Base-by-base conservation (phyloP, 2,797 vertebrate genomes). In the Pipistrellus kuhlii region DNA sequence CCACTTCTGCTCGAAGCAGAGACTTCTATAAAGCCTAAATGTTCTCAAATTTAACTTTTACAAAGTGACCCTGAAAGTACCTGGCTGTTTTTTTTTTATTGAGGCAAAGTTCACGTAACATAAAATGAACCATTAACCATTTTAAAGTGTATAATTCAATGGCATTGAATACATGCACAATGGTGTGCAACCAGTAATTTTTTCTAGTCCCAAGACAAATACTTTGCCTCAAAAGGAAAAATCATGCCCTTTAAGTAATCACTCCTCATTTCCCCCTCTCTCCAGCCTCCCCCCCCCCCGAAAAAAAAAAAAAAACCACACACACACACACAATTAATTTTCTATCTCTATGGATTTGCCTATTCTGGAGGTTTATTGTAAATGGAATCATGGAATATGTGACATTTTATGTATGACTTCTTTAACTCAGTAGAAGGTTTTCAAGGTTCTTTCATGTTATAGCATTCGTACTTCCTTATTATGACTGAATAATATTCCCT, bases 401-500 rank as follows among this genome's bases (percentile, higher is more conserved):
- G 48, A 25, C 20, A 18, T 73, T 84, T 80, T 59, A 18, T 27
- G 15, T 59, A 8, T 77, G 25, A 11, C 6, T 91, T 91, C 18
- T 86, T 93, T 62, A 95, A 81, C 2, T n/a, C 66, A 85, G 44
- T 21, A 71, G 44, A 85, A 72, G 2, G 0, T 51, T 93, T 90
- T 85, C 32, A 91, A 96, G 17, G 4, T 87, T 73, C 35, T 44
- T 35, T 23, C 17, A 35, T 51, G 4, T 57, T 69, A 66, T 38
- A 87, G 35, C 17, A 48, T 92, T 17, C 41, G 8, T 8, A 62
- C 4, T 41, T 72, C 23, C 86, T 68, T 87, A 57, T 75, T 48
- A 44, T 80, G 69, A 14, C 12, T 18, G 15, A 78, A 46, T 68
- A 85, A 62, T 25, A 71, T 77, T 64, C 17, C 38, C 13, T 35